These are phyloP conservation scores for Tenthredo scrophulariae DNA, from an alignment of 2,888 invertebrate genomes.

Conservation along the genomic window DNA sequence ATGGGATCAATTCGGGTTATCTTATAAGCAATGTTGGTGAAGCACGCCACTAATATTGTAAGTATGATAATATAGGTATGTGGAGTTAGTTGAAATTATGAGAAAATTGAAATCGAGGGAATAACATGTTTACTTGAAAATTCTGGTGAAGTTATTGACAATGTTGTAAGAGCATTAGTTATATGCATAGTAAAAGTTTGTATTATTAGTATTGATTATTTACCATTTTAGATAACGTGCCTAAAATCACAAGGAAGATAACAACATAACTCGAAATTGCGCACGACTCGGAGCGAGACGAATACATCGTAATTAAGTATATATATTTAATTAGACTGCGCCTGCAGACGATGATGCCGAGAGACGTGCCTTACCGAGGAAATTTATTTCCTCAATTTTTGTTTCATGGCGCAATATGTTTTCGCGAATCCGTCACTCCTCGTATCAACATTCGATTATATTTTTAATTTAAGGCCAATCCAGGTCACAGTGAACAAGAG, in stretches of 20 bases:
- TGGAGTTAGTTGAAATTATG: not conserved
- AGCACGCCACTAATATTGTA: not conserved
- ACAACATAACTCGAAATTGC: not conserved
- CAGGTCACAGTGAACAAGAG: not conserved
- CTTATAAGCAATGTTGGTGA: not conserved
- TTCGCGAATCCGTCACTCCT: not conserved
- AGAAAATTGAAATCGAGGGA: not conserved
- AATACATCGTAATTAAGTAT: constrained; percentile 33
- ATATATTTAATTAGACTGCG: constrained; percentile 19
- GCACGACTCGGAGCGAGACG: not conserved
- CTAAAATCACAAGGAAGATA: constrained; percentile 17
- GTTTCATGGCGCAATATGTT: constrained; percentile 36
- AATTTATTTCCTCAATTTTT: constrained; percentile 46
- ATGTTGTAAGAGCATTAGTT: not conserved
- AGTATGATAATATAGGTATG: not conserved
- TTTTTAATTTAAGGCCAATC: constrained; percentile 29
- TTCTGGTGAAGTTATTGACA: not conserved
- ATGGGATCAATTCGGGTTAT: not conserved
- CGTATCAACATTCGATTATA: constrained; percentile 40
- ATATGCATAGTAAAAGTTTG: not conserved
- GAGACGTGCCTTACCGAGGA: constrained; percentile 9
- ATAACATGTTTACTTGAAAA: constrained; percentile 5
- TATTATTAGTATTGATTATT: constrained; percentile 6
- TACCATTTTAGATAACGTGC: constrained; percentile 35
- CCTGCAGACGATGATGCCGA: not conserved